These are phyloP conservation scores for Pseudomyrmex pallidus DNA, from an alignment of 1,140 invertebrate species.

Conservation along the genomic window DNA sequence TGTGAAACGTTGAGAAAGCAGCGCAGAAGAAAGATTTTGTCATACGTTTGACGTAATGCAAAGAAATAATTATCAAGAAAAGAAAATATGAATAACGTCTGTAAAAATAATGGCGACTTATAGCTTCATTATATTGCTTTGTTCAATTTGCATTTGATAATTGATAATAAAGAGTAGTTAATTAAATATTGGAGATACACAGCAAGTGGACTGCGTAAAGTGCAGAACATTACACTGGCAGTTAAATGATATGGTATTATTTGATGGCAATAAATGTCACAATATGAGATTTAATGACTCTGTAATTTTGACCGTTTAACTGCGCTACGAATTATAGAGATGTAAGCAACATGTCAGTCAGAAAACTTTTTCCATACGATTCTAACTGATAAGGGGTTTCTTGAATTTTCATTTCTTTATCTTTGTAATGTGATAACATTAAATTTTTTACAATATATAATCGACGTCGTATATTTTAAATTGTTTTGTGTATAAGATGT, in stretches of 20 bases:
- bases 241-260: constrained; percentile 73
- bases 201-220: constrained; percentile 44
- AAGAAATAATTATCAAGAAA: too few relatives aligned
- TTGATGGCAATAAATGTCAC: constrained; percentile 71
- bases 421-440: background rate
- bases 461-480: background rate
- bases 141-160: background rate
- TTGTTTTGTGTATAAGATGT: too few relatives aligned
- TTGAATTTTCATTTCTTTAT: background rate
- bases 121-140: background rate
- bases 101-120: background rate
- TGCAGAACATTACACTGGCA: constrained; percentile 60
- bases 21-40: background rate
- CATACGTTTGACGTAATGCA: background rate
- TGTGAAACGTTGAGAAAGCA: background rate
- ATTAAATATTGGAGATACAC: constrained; percentile 22
- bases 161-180: background rate
- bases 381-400: background rate
- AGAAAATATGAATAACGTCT: background rate
- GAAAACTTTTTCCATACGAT: constrained; percentile 1
- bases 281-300: constrained; percentile 66
- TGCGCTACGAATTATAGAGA: constrained; percentile 53
- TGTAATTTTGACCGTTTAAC: constrained; percentile 70
- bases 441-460: background rate
- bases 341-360: constrained; percentile 44